phyloP scores from a whole-genome alignment of 2,888 invertebrate species.

The Ophion ventricosus region DNA sequence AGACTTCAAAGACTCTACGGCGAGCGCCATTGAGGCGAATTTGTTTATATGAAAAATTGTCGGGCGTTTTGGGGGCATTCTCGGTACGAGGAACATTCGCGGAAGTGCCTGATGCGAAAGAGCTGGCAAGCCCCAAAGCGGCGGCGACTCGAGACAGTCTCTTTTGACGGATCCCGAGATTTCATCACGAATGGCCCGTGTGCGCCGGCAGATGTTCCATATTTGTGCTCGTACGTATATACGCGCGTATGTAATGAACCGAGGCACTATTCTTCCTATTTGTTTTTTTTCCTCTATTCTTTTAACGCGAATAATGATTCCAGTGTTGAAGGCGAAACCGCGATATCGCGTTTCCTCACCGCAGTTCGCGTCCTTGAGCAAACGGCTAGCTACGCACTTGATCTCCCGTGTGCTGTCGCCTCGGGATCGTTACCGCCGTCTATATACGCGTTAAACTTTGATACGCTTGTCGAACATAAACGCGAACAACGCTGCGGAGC shows the following conservation, averaged over 20 bases:
- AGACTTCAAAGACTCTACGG: slow-evolving; percentile 10
- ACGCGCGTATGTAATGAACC: slow-evolving; percentile 9
- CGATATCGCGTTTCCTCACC: slow-evolving; percentile 68
- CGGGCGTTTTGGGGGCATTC: not conserved
- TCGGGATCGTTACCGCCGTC: slow-evolving; percentile 15
- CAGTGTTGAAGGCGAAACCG: slow-evolving; percentile 64
- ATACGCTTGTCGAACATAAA: slow-evolving; percentile 15
- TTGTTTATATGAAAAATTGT: slow-evolving; percentile 16
- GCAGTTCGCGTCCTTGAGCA: slow-evolving; percentile 60
- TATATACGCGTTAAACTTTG: not conserved
- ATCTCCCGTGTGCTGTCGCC: not conserved
- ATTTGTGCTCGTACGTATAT: slow-evolving; percentile 8
- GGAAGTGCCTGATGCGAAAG: not conserved
- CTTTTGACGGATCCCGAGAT: slow-evolving; percentile 37
- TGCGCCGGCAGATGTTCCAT: slow-evolving; percentile 43
- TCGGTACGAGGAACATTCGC: not conserved
- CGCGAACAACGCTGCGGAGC: not conserved
- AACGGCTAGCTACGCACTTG: slow-evolving; percentile 50
- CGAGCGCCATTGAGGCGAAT: not conserved
- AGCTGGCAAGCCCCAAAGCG: not conserved
- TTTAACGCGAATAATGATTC: slow-evolving; percentile 59
- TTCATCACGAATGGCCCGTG: slow-evolving; percentile 35
- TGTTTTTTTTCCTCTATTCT: not conserved
- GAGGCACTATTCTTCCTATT: not conserved
- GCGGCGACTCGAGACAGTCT: no score